Conservation (phyloP, 2,888 invertebrate species). For the Chironomus tentans region DNA sequence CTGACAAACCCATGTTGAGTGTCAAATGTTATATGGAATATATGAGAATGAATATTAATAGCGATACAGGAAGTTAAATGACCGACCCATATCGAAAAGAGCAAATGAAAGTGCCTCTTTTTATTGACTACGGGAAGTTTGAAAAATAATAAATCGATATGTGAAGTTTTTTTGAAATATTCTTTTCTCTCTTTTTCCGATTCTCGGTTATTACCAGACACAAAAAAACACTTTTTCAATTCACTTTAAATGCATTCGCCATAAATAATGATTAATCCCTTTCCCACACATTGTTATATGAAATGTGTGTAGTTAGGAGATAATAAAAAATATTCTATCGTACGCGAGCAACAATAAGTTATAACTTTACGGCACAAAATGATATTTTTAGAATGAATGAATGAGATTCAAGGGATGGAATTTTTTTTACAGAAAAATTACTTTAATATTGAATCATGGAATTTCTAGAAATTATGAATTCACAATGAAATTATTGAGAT, state of each 20-base stretch:
- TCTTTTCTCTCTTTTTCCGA: too few relatives aligned
- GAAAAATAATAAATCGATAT: not conserved
- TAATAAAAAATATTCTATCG: too few relatives aligned
- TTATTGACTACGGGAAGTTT: not conserved
- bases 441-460: too few relatives aligned
- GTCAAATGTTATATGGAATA: not conserved
- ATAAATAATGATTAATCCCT: slow-evolving; percentile 15
- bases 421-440: too few relatives aligned
- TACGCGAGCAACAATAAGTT: too few relatives aligned
- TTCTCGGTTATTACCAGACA: not conserved
- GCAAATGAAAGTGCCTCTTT: not conserved
- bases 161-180: not conserved
- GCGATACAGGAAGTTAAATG: not conserved
- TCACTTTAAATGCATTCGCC: not conserved
- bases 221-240: not conserved
- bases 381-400: too few relatives aligned
- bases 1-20: not conserved
- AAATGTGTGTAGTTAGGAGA: not conserved
- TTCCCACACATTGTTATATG: not conserved
- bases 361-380: too few relatives aligned
- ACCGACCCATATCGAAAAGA: slow-evolving; percentile 15
- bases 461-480: too few relatives aligned
- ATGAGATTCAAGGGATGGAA: too few relatives aligned
- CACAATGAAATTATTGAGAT: too few relatives aligned
- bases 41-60: not conserved